These are phyloP conservation scores for Melangyna quadrimaculata DNA, from an alignment of 2,888 invertebrate genomes.

Conservation along the genomic window DNA sequence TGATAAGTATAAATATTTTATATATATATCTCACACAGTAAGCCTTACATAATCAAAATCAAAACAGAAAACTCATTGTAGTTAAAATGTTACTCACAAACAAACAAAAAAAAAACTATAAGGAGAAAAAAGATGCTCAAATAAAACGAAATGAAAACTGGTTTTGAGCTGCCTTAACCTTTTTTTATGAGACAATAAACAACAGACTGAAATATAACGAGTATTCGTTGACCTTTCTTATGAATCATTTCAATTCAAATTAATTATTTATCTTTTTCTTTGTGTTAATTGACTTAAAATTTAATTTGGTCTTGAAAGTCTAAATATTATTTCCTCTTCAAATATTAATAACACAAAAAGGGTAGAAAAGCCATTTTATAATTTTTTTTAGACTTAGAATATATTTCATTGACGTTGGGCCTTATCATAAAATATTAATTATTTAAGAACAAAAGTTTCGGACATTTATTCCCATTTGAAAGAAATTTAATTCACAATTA, in stretches of 20 bases:
- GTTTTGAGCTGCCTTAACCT: neutral
- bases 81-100: neutral
- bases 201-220: neutral
- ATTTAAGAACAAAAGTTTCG: neutral
- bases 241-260: slow-evolving; percentile 35
- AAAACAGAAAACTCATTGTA: neutral
- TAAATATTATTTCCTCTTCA: neutral
- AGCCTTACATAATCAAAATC: neutral
- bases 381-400: neutral
- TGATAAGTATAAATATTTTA: neutral
- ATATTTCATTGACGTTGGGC: neutral
- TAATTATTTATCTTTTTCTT: neutral
- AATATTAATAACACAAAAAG: neutral
- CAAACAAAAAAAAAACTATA: neutral
- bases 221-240: slow-evolving; percentile 45
- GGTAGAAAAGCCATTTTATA: neutral
- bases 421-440: neutral
- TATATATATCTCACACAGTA: too few species aligned
- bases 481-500: neutral
- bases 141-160: neutral
- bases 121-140: neutral
- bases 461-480: neutral
- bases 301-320: neutral
- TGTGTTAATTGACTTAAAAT: neutral
- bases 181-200: neutral